Conservation (phyloP, 2,888 invertebrate genomes). For the Trissolcus brochymenae region DNA sequence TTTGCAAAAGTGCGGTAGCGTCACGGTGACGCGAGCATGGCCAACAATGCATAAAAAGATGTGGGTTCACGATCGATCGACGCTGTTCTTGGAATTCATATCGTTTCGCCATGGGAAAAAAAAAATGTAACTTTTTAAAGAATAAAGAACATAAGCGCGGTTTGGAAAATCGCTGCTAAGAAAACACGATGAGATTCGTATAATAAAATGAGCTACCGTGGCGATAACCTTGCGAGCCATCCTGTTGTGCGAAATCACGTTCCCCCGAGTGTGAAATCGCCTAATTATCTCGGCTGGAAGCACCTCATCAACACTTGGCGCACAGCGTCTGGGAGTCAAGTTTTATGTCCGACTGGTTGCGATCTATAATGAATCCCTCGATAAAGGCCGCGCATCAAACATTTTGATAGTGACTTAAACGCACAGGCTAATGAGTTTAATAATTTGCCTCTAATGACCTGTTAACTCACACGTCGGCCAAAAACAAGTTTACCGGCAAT, state of each 20-base stretch:
- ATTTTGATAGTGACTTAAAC: constrained; percentile 33
- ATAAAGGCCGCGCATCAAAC: constrained; percentile 12
- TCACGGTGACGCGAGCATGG: constrained; percentile 54
- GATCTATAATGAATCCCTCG: constrained; percentile 11
- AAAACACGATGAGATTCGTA: background rate
- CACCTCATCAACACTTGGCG: constrained; percentile 39
- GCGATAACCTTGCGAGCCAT: background rate
- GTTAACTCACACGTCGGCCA: constrained; percentile 6
- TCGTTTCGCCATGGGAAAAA: background rate
- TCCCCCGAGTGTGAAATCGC: constrained; percentile 34
- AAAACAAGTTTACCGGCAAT: background rate
- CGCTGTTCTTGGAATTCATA: constrained; percentile 12
- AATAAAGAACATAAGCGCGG: background rate
- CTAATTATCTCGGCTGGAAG: constrained; percentile 37
- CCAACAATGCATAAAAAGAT: constrained; percentile 57
- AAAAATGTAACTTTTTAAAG: background rate
- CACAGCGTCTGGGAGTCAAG: background rate
- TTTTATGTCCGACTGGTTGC: constrained; percentile 17
- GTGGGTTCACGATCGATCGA: constrained; percentile 44
- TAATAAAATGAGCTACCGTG: background rate
- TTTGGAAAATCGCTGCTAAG: background rate
- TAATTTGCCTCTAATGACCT: constrained; percentile 38
- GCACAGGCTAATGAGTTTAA: constrained; percentile 42
- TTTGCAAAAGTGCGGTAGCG: constrained; percentile 8
- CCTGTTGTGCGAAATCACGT: constrained; percentile 15